These are phyloP conservation scores for Muscina levida DNA, from an alignment of 2,888 invertebrate genomes.

Conservation along the genomic window DNA sequence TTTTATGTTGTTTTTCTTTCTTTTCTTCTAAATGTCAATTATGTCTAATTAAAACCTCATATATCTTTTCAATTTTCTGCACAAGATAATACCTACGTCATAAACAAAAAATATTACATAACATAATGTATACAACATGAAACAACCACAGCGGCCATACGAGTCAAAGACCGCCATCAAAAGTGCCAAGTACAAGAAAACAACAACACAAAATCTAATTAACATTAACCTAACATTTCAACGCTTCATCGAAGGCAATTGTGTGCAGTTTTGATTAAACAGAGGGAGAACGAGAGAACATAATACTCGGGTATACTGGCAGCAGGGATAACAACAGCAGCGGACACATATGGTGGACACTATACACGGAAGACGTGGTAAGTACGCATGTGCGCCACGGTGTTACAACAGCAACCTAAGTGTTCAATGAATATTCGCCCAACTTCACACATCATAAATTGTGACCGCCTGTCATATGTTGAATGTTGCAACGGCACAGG, in stretches of 20 bases:
- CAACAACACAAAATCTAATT: conserved; percentile 62
- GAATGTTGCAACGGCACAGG: conserved; percentile 34
- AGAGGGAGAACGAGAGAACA: conserved; percentile 9
- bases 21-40: no score
- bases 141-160: conserved; percentile 33
- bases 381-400: conserved; percentile 9
- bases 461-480: conserved; percentile 68
- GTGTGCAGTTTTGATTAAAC: conserved; percentile 62
- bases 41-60: conserved; percentile 65
- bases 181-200: conserved; percentile 40
- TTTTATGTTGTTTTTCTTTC: no score
- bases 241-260: conserved; percentile 62
- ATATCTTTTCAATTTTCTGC: conserved; percentile 50
- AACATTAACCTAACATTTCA: conserved; percentile 66
- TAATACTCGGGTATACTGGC: no score
- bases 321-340: conserved; percentile 4
- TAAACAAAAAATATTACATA: conserved; percentile 52
- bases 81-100: conserved; percentile 5
- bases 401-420: conserved; percentile 40
- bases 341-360: conserved; percentile 54
- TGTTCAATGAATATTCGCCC: conserved; percentile 66
- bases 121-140: conserved; percentile 29
- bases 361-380: conserved; percentile 6
- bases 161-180: conserved; percentile 48
- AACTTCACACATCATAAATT: conserved; percentile 70